A percentile compares a stretch with the other conserved stretches of the same genome.
phyloP scores from a whole-genome alignment of 2,797 vertebrate genomes.

The Platalea minor region DNA sequence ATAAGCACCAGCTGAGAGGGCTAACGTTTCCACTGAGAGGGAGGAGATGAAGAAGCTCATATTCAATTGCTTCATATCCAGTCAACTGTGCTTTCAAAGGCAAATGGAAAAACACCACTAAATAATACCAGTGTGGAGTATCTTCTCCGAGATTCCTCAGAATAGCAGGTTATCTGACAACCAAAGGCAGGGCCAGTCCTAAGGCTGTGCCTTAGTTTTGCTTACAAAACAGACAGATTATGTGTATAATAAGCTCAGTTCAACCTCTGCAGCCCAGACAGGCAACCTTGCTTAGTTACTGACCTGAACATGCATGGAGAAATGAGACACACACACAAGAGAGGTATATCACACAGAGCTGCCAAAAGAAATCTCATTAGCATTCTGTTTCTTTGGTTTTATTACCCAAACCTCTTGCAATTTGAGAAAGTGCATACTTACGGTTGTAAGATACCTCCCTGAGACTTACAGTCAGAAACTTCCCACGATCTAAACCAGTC shows the following conservation, averaged over 20 bases:
- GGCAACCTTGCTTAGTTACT: background rate
- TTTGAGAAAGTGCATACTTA: background rate
- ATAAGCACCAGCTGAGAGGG: background rate
- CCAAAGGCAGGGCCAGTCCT: background rate
- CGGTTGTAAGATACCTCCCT: background rate
- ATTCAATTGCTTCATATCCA: background rate
- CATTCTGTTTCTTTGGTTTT: background rate
- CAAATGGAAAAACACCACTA: background rate
- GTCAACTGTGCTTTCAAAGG: background rate
- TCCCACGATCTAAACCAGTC: fast-evolving
- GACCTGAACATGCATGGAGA: background rate
- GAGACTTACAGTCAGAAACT: background rate
- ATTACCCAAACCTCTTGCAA: background rate
- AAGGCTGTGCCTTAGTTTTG: background rate
- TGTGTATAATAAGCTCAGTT: background rate
- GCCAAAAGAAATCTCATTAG: background rate
- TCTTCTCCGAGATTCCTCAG: background rate
- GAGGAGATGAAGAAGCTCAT: background rate
- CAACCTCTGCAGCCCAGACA: background rate
- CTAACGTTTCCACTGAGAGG: background rate
- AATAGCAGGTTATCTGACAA: background rate
- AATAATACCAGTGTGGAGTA: background rate
- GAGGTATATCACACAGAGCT: background rate
- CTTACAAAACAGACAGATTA: background rate
- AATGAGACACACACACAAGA: fast-evolving